Evolutionary conservation across 2,113 vertebrate species (phyloP).

Genomic region (Silurus asotus): DNA sequence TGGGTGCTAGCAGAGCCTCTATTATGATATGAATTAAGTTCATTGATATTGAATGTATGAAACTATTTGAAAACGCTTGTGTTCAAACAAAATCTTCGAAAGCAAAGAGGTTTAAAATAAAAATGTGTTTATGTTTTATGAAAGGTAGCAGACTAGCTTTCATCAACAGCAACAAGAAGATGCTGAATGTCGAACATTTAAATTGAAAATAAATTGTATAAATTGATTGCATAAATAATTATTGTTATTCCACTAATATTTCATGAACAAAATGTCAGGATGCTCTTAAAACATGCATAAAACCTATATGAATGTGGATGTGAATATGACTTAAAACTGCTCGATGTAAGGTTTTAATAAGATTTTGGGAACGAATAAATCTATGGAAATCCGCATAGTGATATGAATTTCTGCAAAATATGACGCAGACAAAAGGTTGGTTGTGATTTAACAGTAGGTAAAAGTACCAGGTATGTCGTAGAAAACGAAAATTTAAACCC

Average conservation of each 20-base stretch:
- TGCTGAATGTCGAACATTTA: background rate
- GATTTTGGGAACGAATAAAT: background rate
- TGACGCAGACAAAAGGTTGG: background rate
- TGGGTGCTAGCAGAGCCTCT: background rate
- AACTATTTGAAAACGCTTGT: background rate
- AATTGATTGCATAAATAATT: background rate
- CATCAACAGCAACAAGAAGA: background rate
- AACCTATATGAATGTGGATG: background rate
- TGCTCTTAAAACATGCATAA: background rate
- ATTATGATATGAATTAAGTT: background rate
- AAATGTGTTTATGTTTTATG: background rate
- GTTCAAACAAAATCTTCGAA: background rate
- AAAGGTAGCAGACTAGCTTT: background rate
- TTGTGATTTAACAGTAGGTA: background rate
- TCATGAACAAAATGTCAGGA: background rate
- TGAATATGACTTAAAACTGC: background rate
- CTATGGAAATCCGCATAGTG: background rate
- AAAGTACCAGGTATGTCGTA: background rate
- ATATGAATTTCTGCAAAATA: background rate
- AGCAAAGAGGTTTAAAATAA: background rate
- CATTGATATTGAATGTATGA: background rate
- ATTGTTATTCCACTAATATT: background rate
- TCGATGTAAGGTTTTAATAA: background rate
- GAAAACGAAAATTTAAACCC: background rate
- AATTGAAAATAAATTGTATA: background rate